phyloP scores from a whole-genome alignment of 2,888 invertebrate species.

The Cantharis lateralis region DNA sequence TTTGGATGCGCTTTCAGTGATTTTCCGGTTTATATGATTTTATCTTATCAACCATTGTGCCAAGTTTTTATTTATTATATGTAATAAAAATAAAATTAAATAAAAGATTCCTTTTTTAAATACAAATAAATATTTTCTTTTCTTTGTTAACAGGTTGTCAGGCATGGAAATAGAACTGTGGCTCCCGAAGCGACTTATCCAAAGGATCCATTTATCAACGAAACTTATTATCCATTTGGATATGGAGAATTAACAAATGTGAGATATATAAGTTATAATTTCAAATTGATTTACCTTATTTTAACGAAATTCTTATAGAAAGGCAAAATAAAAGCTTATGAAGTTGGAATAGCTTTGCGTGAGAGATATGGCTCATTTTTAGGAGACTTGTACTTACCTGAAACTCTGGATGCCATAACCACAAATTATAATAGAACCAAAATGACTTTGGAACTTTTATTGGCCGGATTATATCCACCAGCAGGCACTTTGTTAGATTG shows the following conservation, averaged over 20 bases:
- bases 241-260: conserved; percentile 59
- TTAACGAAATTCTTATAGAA: conserved; percentile 29
- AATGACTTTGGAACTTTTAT: conserved; percentile 69
- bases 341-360: conserved; percentile 66
- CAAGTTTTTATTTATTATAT: too few relatives aligned
- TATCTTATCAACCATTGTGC: too few relatives aligned
- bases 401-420: conserved; percentile 65
- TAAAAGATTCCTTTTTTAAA: too few relatives aligned
- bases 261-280: conserved; percentile 6
- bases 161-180: conserved; percentile 77
- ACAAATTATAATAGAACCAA: conserved; percentile 73
- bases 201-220: conserved; percentile 53
- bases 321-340: conserved; percentile 52
- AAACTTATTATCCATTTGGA: conserved; percentile 57
- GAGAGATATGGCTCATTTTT: conserved; percentile 64
- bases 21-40: too few relatives aligned
- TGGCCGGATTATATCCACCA: conserved; percentile 72
- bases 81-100: too few relatives aligned
- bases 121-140: too few relatives aligned
- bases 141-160: conserved; percentile 40
- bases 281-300: too few relatives aligned
- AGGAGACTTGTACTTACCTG: conserved; percentile 60
- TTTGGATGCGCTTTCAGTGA: too few relatives aligned
- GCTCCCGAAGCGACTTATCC: conserved; percentile 57
- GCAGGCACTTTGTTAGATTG: conserved; percentile 59